Evolutionary conservation across 1,140 invertebrate genomes (phyloP), one percentile per base, ranked within the genome.

Genomic region (Gerris buenoi): DNA sequence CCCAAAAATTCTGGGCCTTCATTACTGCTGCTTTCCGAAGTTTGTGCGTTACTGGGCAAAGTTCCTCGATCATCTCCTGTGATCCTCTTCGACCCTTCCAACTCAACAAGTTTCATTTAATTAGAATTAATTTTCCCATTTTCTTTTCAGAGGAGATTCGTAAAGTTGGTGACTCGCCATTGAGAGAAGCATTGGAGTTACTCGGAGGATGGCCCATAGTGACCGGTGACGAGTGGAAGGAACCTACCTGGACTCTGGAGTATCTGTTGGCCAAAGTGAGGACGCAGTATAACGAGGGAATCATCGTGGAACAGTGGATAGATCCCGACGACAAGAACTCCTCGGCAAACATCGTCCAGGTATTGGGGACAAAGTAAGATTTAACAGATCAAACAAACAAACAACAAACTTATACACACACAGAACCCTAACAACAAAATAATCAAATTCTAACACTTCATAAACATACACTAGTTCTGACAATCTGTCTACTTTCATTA

Each of bases 311-410:
- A 71, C 84, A 88, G 64, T 91, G 88, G 84, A 86, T 92, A 64
- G 89, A 88, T 0, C 88, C 89, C 0, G 89, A 92, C 73, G 89
- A 92, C 76, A 90, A 89, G 76, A 90, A 91, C 77, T 90, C 88
- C 71, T 88, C 87, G 26, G 82, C 84, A 68, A 90, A 93, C 80
- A 90, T 93, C 74, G 83, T 93, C 72, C 90, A 92, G 85, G 88
- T 90, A 46, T 46, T 46, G 33, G 82, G 79, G 77, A 68, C 69
- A 71, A 72, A 68, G 71, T 71, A 73, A 72, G 71, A 69, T 68
- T 66, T 67, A 29, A 61, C 64, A 64, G 57, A 15, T 66, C 29
- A 66, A 56, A n/a, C n/a, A n/a, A n/a, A n/a, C n/a, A n/a, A n/a
- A n/a, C n/a, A n/a, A n/a, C n/a, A n/a, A n/a, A n/a, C n/a, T n/a